These are phyloP conservation scores for Budorcas taxicolor DNA, from an alignment of 2,113 vertebrate genomes.

Conservation along the genomic window DNA sequence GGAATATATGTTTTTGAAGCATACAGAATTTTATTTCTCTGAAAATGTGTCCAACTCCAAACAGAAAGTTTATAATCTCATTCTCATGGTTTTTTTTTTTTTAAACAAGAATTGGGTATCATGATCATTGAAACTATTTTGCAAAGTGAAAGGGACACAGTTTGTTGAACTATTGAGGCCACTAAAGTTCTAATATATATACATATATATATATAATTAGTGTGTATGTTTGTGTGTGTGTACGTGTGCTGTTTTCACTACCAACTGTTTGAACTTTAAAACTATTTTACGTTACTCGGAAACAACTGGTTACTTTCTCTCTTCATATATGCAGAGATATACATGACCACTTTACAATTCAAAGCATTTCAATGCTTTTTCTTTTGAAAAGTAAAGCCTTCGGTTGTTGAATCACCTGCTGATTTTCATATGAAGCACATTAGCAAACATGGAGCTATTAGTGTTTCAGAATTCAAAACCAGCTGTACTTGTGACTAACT, in stretches of 20 bases:
- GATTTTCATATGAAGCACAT: conserved; percentile 79
- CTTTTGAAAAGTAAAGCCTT: conserved; percentile 69
- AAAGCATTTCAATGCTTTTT: conserved; percentile 61
- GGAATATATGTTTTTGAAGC: conserved; percentile 72
- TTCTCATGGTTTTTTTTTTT: conserved; percentile 38
- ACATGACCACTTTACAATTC: conserved; percentile 70
- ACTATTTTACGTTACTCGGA: conserved; percentile 66
- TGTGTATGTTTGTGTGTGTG: conserved; percentile 37
- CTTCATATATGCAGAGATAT: conserved; percentile 65
- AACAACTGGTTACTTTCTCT: conserved; percentile 73
- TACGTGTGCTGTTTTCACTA: conserved; percentile 74
- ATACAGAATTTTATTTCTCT: conserved; percentile 72
- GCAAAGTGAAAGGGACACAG: conserved; percentile 68
- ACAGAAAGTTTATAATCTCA: conserved; percentile 64
- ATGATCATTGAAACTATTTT: conserved; percentile 50
- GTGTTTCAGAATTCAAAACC: conserved; percentile 80
- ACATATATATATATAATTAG: conserved; percentile 34
- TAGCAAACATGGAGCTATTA: conserved; percentile 77
- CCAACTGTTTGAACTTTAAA: conserved; percentile 73
- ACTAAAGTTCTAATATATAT: conserved; percentile 66
- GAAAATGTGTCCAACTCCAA: conserved; percentile 64
- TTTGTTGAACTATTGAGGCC: conserved; percentile 74
- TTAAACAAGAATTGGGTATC: conserved; percentile 51
- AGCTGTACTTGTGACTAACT: conserved; percentile 82
- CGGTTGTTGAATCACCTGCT: conserved; percentile 72